These are phyloP conservation scores for Eustalomyia histrio DNA, from an alignment of 2,888 invertebrate species.

Conservation along the genomic window DNA sequence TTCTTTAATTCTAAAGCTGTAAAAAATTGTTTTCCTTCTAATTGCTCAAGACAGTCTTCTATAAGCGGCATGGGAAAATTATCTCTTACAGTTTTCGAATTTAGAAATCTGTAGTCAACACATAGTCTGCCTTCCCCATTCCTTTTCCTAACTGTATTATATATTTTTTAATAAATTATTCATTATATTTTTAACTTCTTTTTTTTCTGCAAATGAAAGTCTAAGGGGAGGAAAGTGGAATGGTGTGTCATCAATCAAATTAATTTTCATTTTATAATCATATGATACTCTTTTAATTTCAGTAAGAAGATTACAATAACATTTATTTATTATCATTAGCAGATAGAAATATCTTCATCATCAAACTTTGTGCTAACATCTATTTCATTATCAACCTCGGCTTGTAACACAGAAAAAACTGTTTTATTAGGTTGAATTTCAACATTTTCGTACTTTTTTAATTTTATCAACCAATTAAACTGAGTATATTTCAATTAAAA, in stretches of 20 bases:
- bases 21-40: constrained; percentile 10
- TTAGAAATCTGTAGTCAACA: constrained; percentile 62
- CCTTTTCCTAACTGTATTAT: constrained; percentile 61
- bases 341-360: not conserved
- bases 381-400: constrained; percentile 2
- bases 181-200: no score
- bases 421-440: not conserved
- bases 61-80: constrained; percentile 23
- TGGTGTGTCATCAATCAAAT: no score
- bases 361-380: constrained; percentile 8
- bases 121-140: constrained; percentile 59
- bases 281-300: not conserved
- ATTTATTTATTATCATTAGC: constrained; percentile 9
- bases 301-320: not conserved
- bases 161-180: no score
- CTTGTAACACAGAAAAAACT: not conserved
- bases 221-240: no score
- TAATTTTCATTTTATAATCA: no score
- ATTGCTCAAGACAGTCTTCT: constrained; percentile 20
- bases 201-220: no score
- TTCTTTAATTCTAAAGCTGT: constrained; percentile 18
- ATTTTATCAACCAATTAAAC: no score
- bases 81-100: constrained; percentile 39
- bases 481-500: constrained; percentile 11
- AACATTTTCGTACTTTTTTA: not conserved